Conservation (phyloP, 2,113 vertebrate genomes). For the Aix galericulata region DNA sequence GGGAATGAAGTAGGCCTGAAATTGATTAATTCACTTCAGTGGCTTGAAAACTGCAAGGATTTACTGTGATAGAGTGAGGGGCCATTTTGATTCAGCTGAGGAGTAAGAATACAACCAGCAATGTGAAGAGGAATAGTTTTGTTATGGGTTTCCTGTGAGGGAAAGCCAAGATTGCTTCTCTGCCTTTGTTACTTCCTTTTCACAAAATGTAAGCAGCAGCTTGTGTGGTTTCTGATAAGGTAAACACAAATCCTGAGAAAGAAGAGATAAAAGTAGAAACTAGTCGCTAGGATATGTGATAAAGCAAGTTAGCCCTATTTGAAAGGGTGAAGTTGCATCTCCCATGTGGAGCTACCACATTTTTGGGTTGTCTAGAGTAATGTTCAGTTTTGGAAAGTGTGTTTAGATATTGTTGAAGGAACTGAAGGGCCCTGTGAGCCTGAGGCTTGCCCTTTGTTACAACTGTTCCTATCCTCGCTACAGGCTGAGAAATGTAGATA, state of each 20-base stretch:
- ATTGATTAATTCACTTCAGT: neutral
- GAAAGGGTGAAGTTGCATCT: neutral
- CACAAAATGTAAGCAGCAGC: neutral
- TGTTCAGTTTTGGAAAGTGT: neutral
- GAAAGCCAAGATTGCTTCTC: neutral
- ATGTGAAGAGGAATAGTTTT: rapidly evolving
- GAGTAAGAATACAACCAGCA: neutral
- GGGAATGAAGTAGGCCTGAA: neutral
- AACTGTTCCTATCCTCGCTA: neutral
- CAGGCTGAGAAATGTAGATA: neutral
- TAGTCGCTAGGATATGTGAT: neutral
- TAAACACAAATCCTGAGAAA: neutral
- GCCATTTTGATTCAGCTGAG: neutral
- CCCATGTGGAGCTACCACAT: rapidly evolving
- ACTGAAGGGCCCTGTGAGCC: neutral
- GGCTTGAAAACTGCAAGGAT: neutral
- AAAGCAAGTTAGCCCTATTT: neutral
- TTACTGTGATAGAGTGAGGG: neutral
- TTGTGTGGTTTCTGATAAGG: neutral
- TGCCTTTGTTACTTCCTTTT: no score
- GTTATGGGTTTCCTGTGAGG: rapidly evolving
- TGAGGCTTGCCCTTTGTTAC: neutral
- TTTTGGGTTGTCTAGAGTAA: neutral
- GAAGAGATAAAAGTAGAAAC: neutral
- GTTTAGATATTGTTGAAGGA: neutral